phyloP scores from a whole-genome alignment of 2,888 invertebrate genomes.

The Leptinotarsa haldemani region DNA sequence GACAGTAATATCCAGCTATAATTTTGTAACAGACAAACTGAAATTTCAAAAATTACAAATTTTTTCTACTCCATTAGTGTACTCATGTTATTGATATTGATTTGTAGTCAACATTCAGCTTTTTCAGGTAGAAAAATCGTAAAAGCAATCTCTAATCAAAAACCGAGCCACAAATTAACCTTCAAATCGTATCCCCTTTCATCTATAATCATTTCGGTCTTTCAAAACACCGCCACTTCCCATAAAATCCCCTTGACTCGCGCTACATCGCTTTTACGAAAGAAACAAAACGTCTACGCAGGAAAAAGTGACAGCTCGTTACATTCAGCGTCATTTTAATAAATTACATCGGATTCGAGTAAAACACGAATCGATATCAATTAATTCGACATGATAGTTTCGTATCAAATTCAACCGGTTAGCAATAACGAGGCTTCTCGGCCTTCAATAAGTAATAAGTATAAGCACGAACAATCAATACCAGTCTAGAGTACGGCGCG shows the following conservation, averaged over 20 bases:
- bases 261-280: background rate
- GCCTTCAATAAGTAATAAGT: conserved; percentile 54
- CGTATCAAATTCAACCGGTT: conserved; percentile 48
- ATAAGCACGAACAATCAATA: conserved; percentile 41
- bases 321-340: conserved; percentile 34
- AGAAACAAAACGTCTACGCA: background rate
- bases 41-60: too few species aligned
- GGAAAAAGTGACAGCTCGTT: conserved; percentile 21
- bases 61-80: too few species aligned
- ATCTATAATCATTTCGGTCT: background rate
- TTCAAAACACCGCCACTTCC: background rate
- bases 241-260: background rate
- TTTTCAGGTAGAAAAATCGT: too few species aligned
- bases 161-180: too few species aligned
- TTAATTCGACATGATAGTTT: conserved; percentile 46
- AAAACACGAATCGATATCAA: conserved; percentile 38
- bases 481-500: conserved; percentile 30
- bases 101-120: too few species aligned
- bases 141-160: too few species aligned
- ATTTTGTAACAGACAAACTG: too few species aligned
- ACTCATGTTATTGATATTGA: too few species aligned
- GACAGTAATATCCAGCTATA: too few species aligned
- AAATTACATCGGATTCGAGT: conserved; percentile 22
- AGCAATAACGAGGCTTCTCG: conserved; percentile 42
- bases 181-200: too few species aligned